Conservation (phyloP, 2,797 vertebrate genomes). For the Argyrosomus regius region DNA sequence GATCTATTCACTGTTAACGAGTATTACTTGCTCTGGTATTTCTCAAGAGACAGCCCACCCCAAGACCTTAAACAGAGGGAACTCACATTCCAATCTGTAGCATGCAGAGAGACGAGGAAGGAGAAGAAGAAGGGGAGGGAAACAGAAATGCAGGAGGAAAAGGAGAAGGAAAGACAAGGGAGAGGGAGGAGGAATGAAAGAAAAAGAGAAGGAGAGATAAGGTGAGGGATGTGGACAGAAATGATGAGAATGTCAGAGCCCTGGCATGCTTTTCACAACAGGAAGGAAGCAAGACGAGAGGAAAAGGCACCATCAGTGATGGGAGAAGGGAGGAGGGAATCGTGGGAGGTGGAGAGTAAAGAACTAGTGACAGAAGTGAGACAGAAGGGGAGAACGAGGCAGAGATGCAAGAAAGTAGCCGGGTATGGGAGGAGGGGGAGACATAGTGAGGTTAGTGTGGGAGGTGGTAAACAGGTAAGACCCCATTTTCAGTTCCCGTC, state of each 20-base stretch:
- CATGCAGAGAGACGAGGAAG: constrained; percentile 28
- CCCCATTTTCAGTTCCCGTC: constrained; percentile 45
- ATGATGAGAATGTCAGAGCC: constrained; percentile 69
- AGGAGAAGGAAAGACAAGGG: constrained; percentile 27
- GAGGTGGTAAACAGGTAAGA: constrained; percentile 55
- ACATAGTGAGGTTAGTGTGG: constrained; percentile 5
- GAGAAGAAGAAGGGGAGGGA: constrained; percentile 4
- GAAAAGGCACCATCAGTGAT: constrained; percentile 62
- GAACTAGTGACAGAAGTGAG: constrained; percentile 54
- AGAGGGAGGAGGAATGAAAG: background rate
- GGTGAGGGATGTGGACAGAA: constrained; percentile 54
- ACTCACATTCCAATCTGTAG: constrained; percentile 60
- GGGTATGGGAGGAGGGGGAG: background rate
- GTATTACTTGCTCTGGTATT: constrained; percentile 55
- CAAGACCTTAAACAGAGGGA: constrained; percentile 55
- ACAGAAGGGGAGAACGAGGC: constrained; percentile 51
- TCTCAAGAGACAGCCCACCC: constrained; percentile 70
- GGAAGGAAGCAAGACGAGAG: constrained; percentile 70
- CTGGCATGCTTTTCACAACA: constrained; percentile 60
- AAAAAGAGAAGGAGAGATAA: constrained; percentile 42
- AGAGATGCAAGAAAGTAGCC: constrained; percentile 37
- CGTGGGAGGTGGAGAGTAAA: constrained; percentile 66
- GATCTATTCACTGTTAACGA: constrained; percentile 45
- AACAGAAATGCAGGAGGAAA: constrained; percentile 26
- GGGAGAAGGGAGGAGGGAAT: constrained; percentile 48